Base-by-base conservation (phyloP, 2,888 invertebrate species). In the Sinelater perroti region DNA sequence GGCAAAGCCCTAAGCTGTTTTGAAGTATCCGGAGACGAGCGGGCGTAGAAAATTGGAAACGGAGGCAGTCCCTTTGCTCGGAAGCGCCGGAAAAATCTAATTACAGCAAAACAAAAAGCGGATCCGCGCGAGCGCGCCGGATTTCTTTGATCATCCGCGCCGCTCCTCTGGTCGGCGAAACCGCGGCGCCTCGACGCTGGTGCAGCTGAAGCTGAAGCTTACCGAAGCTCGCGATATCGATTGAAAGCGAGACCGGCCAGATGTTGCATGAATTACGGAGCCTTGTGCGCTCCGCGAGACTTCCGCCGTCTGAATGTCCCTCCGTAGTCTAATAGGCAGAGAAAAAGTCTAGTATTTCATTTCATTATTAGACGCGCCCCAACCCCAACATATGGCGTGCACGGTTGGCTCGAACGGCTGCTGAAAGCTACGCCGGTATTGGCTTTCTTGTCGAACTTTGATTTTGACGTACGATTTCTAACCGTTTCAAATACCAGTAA, bases 241-340 rank as follows among this genome's bases (percentile, higher is more conserved):
- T 64, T 64, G 66, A 61, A 65, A 64, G 63, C 60, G 63, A 66
- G 64, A 63, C 63, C 63, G 47, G 59, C 61, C 64, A 66, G 66
- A 63, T 65, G 66, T 61, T 62, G 55, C 62, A 55, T 59, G 57
- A 63, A 57, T 64, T 64, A 64, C 62, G 54, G 55, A 59, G 57
- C 60, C 53, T 63, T 61, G 57, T 59, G 61, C 51, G 59, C 61
- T 54, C 31, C 47, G 58, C 49, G 47, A 56, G 52, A 50, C 49
- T 58, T 61, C 62, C 62, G 58, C 46, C 56, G 49, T 62, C 33
- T 50, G 31, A 50, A 60, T 56, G 52, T 46, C 57, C 52, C 46
- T 58, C 35, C 47, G 35, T 49, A 59, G 36, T 31, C 50, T 54
- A 51, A 55, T 59, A 45, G 50, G 44, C 45, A 59, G 28, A 20